Evolutionary conservation across 2,113 vertebrate species (phyloP).

Genomic region (Hydropotes inermis): DNA sequence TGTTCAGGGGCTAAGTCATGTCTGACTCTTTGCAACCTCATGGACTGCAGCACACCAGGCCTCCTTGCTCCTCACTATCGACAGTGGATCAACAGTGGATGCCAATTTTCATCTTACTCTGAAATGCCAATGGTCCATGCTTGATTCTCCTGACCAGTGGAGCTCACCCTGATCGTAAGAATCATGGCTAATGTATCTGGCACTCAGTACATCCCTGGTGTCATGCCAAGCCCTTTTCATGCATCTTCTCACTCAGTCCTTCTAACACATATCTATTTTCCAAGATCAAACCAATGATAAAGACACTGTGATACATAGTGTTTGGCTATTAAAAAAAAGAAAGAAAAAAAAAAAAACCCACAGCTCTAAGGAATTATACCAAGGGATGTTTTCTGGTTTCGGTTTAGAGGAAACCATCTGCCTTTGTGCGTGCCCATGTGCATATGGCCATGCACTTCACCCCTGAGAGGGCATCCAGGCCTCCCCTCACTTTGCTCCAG

Average conservation of each 20-base stretch:
- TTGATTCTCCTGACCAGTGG: too few species aligned
- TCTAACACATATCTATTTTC: neutral
- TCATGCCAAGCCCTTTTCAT: neutral
- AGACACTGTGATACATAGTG: neutral
- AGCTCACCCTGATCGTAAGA: neutral
- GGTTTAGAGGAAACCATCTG: neutral
- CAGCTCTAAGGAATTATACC: neutral
- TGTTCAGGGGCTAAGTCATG: neutral
- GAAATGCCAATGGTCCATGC: neutral
- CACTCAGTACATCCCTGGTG: too few species aligned
- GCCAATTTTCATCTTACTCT: neutral
- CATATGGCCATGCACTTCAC: rapidly evolving
- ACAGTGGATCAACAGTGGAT: neutral
- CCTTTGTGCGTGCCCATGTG: rapidly evolving
- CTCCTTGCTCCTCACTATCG: neutral
- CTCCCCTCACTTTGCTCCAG: neutral
- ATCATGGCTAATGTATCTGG: neutral
- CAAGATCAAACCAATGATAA: neutral
- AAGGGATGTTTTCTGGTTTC: neutral
- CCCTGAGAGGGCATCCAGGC: neutral
- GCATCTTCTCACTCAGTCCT: neutral
- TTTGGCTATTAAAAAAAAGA: neutral
- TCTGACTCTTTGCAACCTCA: neutral
- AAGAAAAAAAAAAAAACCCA: neutral
- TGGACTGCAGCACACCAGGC: neutral